Evolutionary conservation across 2,113 vertebrate species (phyloP).

Genomic region (Protobothrops flavoviridis): DNA sequence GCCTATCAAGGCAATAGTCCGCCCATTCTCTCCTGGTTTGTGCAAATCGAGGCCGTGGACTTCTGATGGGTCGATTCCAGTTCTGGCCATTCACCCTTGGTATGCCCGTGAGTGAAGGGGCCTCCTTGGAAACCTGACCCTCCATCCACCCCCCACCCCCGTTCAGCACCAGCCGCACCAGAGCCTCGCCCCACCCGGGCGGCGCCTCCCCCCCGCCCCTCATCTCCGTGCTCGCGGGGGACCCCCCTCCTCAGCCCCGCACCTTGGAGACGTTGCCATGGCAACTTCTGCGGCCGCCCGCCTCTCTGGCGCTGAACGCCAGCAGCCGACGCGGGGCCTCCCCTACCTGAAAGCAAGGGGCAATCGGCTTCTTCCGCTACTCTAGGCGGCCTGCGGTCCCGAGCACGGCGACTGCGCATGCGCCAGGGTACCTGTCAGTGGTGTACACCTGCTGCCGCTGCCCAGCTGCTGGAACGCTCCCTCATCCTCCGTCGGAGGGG

Average conservation of each 20-base stretch:
- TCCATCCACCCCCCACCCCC: not conserved
- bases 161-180: not conserved
- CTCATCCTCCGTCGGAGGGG: not conserved
- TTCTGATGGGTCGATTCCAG: not conserved
- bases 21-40: not conserved
- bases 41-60: not conserved
- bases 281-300: not conserved
- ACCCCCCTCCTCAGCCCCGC: not conserved
- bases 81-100: too few species aligned
- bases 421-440: slow-evolving; percentile 30
- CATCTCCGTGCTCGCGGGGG: not conserved
- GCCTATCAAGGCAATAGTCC: not conserved
- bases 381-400: not conserved
- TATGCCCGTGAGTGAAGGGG: not conserved
- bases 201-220: not conserved
- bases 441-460: not conserved
- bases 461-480: not conserved
- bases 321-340: not conserved
- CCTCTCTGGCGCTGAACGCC: not conserved
- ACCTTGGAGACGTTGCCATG: not conserved
- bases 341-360: not conserved
- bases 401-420: not conserved
- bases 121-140: not conserved
- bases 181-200: not conserved
- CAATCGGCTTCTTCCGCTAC: not conserved